A percentile compares a stretch with the other conserved stretches of the same genome.
Evolutionary conservation across 2,888 invertebrate species (phyloP).

Genomic region (Drosophila tanythrix): DNA sequence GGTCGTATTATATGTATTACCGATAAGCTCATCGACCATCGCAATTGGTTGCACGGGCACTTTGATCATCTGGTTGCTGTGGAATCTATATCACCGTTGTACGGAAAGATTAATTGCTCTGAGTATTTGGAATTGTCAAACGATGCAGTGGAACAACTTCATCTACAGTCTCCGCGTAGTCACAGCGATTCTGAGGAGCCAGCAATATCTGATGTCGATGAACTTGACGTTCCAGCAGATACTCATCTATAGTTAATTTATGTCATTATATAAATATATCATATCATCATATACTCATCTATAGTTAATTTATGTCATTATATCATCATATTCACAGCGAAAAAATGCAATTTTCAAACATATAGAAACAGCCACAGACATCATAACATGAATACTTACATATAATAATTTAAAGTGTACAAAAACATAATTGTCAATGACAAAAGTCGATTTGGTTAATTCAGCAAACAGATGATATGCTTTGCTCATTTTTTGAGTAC

Average conservation of each 20-base stretch:
- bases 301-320: neutral
- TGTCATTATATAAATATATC: neutral
- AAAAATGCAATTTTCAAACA: neutral
- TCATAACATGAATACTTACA: neutral
- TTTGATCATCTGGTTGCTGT: constrained; percentile 81
- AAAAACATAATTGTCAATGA: too few relatives aligned
- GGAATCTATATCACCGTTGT: constrained; percentile 67
- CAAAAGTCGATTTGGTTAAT: neutral
- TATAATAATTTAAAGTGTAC: neutral
- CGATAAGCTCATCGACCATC: constrained; percentile 92
- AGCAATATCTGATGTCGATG: neutral
- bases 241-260: neutral
- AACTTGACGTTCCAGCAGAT: neutral
- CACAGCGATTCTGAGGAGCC: neutral
- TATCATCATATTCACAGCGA: neutral
- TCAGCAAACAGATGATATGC: neutral
- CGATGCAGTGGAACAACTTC: constrained; percentile 54
- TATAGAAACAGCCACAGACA: neutral
- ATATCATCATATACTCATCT: neutral
- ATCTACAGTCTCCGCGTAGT: neutral
- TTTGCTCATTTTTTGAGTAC: too few relatives aligned
- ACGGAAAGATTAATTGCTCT: constrained; percentile 35
- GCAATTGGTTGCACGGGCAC: constrained; percentile 84
- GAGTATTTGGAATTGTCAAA: constrained; percentile 68
- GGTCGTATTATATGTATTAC: constrained; percentile 96